A percentile compares a stretch with the other conserved stretches of the same genome.
These are phyloP conservation scores for Halictus rubicundus DNA, from an alignment of 1,140 invertebrate species.

Conservation along the genomic window DNA sequence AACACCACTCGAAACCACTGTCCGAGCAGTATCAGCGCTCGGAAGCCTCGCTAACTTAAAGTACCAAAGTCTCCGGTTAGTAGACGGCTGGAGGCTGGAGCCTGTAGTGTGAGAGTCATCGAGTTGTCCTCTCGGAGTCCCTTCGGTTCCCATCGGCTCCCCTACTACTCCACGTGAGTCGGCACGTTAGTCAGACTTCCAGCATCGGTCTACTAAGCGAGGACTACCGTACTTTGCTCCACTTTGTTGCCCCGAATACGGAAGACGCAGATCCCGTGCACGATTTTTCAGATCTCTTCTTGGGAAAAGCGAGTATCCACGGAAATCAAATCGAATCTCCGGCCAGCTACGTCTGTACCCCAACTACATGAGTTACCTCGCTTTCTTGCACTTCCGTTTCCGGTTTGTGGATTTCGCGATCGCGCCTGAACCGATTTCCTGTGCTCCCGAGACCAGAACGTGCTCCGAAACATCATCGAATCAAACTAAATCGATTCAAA, in stretches of 20 bases:
- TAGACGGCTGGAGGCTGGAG: no score
- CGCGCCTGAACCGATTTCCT: neutral
- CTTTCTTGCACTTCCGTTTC: neutral
- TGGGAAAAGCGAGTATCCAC: slow-evolving; percentile 6
- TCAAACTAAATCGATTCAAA: no score
- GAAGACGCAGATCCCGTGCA: slow-evolving; percentile 48
- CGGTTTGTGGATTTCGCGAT: neutral
- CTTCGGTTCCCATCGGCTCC: no score
- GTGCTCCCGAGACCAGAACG: no score
- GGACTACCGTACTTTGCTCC: neutral
- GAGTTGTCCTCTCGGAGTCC: no score
- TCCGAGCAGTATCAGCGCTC: neutral
- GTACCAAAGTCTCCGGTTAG: neutral
- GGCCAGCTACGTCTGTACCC: slow-evolving; percentile 7
- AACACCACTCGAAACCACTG: neutral
- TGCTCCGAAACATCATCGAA: no score
- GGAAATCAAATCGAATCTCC: slow-evolving; percentile 4
- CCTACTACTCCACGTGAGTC: no score
- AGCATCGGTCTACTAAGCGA: no score
- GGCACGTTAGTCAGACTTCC: no score
- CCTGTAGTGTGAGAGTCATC: no score
- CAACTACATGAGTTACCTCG: neutral
- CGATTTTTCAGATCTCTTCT: slow-evolving; percentile 29
- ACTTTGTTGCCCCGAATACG: slow-evolving; percentile 37
- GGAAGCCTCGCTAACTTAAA: neutral